These are phyloP conservation scores for Altica lythri DNA, from an alignment of 2,888 invertebrate species.

Conservation along the genomic window DNA sequence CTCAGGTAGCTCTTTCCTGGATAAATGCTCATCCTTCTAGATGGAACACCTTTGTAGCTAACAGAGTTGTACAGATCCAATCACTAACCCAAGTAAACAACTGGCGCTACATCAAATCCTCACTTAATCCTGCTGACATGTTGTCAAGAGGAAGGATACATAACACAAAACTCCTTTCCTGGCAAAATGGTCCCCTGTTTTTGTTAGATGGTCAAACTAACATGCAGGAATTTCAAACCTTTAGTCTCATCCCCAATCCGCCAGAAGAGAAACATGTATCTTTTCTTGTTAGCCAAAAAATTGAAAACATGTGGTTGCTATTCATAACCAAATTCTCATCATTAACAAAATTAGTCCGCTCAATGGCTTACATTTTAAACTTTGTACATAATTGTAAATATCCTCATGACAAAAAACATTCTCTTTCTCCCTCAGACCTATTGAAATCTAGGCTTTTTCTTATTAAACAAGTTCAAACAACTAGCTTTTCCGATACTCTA, in stretches of 20 bases:
- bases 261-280: no score
- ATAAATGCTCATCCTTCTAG: not conserved
- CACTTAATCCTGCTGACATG: constrained; percentile 1
- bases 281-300: no score
- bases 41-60: not conserved
- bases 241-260: no score
- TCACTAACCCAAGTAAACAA: not conserved
- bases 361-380: no score
- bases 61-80: constrained; percentile 11
- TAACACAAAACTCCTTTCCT: not conserved
- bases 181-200: no score
- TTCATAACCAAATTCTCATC: no score
- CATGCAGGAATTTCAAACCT: no score
- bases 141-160: constrained; percentile 1
- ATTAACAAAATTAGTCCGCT: no score
- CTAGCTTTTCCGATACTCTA: not conserved
- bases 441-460: not conserved
- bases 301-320: no score
- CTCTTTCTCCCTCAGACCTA: not conserved
- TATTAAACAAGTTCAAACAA: not conserved
- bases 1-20: constrained; percentile 7
- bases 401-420: not conserved
- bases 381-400: no score
- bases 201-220: no score
- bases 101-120: constrained; percentile 8